Evolutionary conservation across 1,140 invertebrate species (phyloP), one percentile per base, ranked within the genome.

Genomic region (Latrodectus geometricus): DNA sequence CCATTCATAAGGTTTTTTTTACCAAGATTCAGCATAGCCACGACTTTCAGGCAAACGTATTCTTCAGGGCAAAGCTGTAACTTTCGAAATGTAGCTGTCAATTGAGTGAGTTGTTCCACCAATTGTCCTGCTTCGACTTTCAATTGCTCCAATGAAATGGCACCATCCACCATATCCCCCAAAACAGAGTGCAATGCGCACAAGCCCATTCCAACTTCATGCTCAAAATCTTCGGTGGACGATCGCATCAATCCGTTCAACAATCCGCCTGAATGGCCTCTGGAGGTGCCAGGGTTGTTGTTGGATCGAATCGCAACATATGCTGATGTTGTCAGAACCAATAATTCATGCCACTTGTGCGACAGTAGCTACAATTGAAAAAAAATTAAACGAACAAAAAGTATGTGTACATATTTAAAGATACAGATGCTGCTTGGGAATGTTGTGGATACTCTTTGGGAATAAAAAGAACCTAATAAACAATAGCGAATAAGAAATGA

Each of bases 301-400:
- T 75, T 84, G 87, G 95, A 95, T 88, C 97, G 95, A 91, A 98
- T 96, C 70, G 96, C 96, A 90, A 97, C 96, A 90, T 97, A 98
- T 50, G 97, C 96, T 70, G 96, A 96, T 48, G 96, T 97, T 69
- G 96, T 97, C 87, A 99, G 93, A 79, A 99, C 96, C 88, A 98
- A 93, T 80, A 99, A 94, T 92, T 98, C 96, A 91, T 98, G 97
- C 98, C 98, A 99, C 91, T 98, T 98, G 91, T 98, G 96, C 88
- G 97, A 99, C 88, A 99, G 93, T 88, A 99, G 93, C 91, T 96
- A 95, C 76, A 97, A 48, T 50, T 4, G 66, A 49, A 68, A 8
- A 79, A 49, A 61, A 49, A 35, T 61, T 61, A 61, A 61, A 61
- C 54, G 54, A 61, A 61, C 54, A 61, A 61, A 61, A 61, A 61